Evolutionary conservation across 2,888 invertebrate genomes (phyloP), one percentile per base, ranked within the genome.

Genomic region (Mesoligia furuncula): DNA sequence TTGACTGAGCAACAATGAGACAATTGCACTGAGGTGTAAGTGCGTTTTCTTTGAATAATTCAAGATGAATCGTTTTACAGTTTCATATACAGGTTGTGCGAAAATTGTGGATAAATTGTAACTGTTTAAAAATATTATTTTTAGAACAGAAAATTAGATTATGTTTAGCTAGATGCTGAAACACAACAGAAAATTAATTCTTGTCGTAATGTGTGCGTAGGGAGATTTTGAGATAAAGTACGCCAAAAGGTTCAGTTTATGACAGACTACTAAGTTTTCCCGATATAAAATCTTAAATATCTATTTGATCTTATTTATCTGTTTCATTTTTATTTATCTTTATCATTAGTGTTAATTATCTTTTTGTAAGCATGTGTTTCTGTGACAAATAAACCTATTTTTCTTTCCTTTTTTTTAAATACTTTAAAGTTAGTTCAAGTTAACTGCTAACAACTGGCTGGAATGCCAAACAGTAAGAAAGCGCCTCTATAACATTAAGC

Each of bases 1-100:
- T 86, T 81, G 61, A 72, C 69, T 65, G 65, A 31, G 36, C 36
- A 20, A 78, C 72, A 74, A 75, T 85, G 51, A 66, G 42, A 71
- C 36, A 80, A 77, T 77, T 85, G 74, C 51, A 75, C 68, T 67
- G 11, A 54, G 15, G 13, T 54, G 42, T 36, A 36, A 73, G 48
- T 72, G 74, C 73, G 69, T 59, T 76, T 73, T 45, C 20, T 36
- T 20, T 69, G 57, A 66, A 80, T 83, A 73, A 80, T 80, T 62
- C 45, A 67, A 54, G 51, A 67, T 20, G 20, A 61, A 54, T 67
- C 9, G 51, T 61, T 45, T 39, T 39, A 5, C 8, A 61, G 2
- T 42, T 54, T 45, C 24, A 11, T 80, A 9, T n/a, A 20, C 54
- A 57, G n/a, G 15, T 8, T 66, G 48, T 42, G 24, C 9, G 61